These are phyloP conservation scores for Coluber constrictor DNA, from an alignment of 2,797 vertebrate species.

Conservation along the genomic window DNA sequence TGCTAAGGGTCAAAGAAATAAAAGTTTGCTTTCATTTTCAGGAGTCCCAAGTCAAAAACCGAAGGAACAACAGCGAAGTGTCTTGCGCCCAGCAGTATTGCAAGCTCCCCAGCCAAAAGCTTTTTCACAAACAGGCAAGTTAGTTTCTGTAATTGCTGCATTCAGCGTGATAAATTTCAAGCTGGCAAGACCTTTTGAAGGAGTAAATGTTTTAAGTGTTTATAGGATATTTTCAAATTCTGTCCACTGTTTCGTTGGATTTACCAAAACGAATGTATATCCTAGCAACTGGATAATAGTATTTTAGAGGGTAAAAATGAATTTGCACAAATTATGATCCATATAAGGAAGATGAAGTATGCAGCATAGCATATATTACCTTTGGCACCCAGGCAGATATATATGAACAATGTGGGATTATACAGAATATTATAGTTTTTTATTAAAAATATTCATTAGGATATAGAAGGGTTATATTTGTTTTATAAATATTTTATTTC, in stretches of 20 bases:
- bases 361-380: not conserved
- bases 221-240: not conserved
- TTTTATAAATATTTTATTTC: not conserved
- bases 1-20: not conserved
- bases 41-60: constrained; percentile 97
- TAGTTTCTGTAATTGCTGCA: too few species aligned
- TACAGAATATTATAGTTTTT: not conserved
- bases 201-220: not conserved
- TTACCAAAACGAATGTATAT: not conserved
- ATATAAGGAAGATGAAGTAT: not conserved
- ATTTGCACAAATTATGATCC: not conserved
- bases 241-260: not conserved
- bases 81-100: constrained; percentile 92
- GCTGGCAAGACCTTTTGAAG: not conserved
- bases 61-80: constrained; percentile 95
- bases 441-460: not conserved
- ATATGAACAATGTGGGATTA: not conserved
- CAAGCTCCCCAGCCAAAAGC: constrained; percentile 90
- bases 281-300: not conserved
- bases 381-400: not conserved
- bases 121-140: constrained; percentile 86
- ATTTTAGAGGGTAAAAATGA: not conserved
- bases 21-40: constrained; percentile 63
- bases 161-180: not conserved
- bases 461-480: not conserved